Percentiles rank a stretch among this genome's conserved stretches.
These are phyloP conservation scores for Danaus chrysippus DNA, from an alignment of 2,888 invertebrate genomes.

Conservation along the genomic window DNA sequence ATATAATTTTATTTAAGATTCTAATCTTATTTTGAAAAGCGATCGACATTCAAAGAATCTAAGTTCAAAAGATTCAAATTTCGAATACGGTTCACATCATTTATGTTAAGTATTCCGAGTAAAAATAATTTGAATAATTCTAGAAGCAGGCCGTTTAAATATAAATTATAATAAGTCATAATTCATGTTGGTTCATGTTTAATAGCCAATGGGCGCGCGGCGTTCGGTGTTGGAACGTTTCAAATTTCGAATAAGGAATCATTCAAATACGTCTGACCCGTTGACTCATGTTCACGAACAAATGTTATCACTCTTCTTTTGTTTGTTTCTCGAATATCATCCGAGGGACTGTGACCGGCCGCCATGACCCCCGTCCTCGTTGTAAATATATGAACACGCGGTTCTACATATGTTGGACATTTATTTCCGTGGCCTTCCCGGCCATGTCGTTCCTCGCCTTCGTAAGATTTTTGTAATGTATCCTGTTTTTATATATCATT, in stretches of 20 bases:
- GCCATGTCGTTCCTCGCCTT: constrained; percentile 39
- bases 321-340: constrained; percentile 73
- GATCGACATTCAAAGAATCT: too few relatives aligned
- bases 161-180: too few relatives aligned
- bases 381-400: constrained; percentile 26
- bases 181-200: background rate
- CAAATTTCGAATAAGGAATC: constrained; percentile 50
- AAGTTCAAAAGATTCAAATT: too few relatives aligned
- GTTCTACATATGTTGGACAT: constrained; percentile 45
- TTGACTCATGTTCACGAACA: constrained; percentile 71
- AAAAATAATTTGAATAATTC: too few relatives aligned
- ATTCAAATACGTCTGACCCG: constrained; percentile 47
- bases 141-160: constrained; percentile 13
- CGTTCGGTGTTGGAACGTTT: constrained; percentile 28
- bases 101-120: too few relatives aligned
- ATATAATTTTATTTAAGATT: too few relatives aligned
- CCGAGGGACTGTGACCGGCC: constrained; percentile 47
- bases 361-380: constrained; percentile 36
- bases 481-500: constrained; percentile 28
- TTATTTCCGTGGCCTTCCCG: constrained; percentile 45
- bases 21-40: too few relatives aligned
- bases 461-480: constrained; percentile 33
- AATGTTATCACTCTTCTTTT: constrained; percentile 75
- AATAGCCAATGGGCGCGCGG: background rate
- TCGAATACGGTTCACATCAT: too few relatives aligned